Conservation (phyloP, 2,888 invertebrate species). For the Diabrotica balteata region DNA sequence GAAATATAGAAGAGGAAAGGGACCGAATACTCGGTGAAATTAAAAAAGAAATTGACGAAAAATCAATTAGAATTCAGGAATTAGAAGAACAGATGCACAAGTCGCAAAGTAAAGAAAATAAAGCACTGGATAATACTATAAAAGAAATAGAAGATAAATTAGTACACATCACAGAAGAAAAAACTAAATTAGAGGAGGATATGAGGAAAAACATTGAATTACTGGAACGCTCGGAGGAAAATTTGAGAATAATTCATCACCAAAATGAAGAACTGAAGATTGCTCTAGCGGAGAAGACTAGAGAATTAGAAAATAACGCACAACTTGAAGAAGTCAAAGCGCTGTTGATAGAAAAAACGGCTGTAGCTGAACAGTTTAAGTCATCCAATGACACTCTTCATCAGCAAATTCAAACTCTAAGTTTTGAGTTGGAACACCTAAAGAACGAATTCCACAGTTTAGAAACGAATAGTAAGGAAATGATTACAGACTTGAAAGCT, state of each 20-base stretch:
- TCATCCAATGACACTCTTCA: slow-evolving; percentile 51
- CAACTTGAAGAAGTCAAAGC: slow-evolving; percentile 16
- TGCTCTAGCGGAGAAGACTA: neutral
- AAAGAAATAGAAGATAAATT: slow-evolving; percentile 5
- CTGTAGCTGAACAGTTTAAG: slow-evolving; percentile 11
- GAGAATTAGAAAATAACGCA: neutral
- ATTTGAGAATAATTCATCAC: slow-evolving; percentile 2
- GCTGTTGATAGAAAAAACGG: slow-evolving; percentile 16
- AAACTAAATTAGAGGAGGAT: slow-evolving; percentile 3
- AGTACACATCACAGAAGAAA: neutral
- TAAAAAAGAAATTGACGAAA: slow-evolving; percentile 20
- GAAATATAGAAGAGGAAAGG: slow-evolving; percentile 20
- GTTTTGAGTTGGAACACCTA: slow-evolving; percentile 43
- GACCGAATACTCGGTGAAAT: slow-evolving; percentile 15
- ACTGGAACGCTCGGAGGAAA: slow-evolving; percentile 10
- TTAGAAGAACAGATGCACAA: slow-evolving; percentile 15
- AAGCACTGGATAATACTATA: neutral
- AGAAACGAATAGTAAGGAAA: slow-evolving; percentile 10
- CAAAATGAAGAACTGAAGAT: neutral
- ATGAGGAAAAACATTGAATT: neutral
- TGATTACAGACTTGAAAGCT: slow-evolving; percentile 11
- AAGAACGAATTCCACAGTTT: slow-evolving; percentile 40
- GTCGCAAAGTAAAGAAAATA: neutral
- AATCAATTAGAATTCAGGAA: slow-evolving; percentile 12
- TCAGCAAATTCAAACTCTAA: slow-evolving; percentile 44